A percentile compares a stretch with the other conserved stretches of the same genome.
These are phyloP conservation scores for Doryteuthis pealeii DNA, from an alignment of 1,140 invertebrate genomes.

Conservation along the genomic window DNA sequence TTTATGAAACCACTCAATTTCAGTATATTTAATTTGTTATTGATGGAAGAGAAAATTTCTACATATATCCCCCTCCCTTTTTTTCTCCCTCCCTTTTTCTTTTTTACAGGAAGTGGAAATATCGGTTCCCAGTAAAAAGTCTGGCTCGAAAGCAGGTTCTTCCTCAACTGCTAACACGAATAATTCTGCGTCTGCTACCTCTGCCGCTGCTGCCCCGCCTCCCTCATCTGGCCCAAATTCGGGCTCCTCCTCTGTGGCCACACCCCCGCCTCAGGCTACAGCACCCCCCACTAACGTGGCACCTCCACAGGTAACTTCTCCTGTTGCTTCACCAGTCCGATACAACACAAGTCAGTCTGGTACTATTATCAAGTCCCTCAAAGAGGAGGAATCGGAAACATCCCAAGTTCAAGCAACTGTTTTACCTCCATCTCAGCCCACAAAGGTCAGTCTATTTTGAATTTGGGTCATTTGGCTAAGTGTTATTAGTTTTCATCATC, in stretches of 20 bases:
- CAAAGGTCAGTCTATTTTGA: conserved; percentile 63
- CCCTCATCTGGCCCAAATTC: conserved; percentile 12
- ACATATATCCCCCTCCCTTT: no score
- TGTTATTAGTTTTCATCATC: no score
- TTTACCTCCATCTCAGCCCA: conserved; percentile 72
- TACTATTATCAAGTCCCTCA: background rate
- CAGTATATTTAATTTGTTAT: no score
- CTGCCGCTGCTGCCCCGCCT: conserved; percentile 21
- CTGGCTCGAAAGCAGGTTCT: conserved; percentile 22
- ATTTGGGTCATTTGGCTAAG: background rate
- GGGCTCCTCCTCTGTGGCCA: conserved; percentile 54
- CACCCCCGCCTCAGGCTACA: conserved; percentile 52
- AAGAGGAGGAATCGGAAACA: conserved; percentile 34
- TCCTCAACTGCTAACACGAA: conserved; percentile 21
- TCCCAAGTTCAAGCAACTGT: conserved; percentile 57
- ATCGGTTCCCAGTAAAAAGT: conserved; percentile 27
- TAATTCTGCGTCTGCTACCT: conserved; percentile 17
- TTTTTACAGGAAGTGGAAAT: conserved; percentile 33
- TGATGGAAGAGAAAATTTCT: no score
- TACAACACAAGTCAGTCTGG: background rate
- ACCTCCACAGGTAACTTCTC: conserved; percentile 11
- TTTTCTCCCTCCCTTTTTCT: no score
- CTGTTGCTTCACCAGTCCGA: conserved; percentile 17
- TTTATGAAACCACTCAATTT: no score
- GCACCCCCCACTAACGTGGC: conserved; percentile 15